phyloP scores from a whole-genome alignment of 2,888 invertebrate species.

The Mythimna lalbum region DNA sequence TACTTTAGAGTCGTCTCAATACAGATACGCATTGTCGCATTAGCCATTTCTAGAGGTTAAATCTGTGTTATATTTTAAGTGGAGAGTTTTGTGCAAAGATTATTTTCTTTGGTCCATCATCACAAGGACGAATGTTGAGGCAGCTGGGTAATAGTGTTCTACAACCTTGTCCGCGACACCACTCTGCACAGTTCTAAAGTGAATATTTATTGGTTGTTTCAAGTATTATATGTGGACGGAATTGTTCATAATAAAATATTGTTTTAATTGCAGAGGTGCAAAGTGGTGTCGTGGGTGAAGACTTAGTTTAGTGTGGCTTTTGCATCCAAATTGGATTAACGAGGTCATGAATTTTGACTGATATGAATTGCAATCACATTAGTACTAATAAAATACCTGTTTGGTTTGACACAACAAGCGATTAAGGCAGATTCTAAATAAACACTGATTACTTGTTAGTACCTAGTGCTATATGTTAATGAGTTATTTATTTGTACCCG shows the following conservation, averaged over 20 bases:
- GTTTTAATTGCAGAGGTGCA: conserved; percentile 41
- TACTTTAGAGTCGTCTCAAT: conserved; percentile 77
- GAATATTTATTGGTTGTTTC: conserved; percentile 60
- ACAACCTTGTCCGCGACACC: conserved; percentile 29
- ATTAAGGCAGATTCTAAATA: conserved; percentile 40
- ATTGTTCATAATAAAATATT: conserved; percentile 45
- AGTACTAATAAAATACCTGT: conserved; percentile 52
- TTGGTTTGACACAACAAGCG: conserved; percentile 54
- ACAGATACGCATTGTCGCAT: conserved; percentile 70
- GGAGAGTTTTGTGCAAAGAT: conserved; percentile 66
- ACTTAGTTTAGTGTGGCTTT: conserved; percentile 51
- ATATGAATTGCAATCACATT: conserved; percentile 64
- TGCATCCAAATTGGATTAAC: conserved; percentile 54
- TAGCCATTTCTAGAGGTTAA: conserved; percentile 83
- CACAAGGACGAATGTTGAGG: conserved; percentile 68
- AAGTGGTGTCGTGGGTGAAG: conserved; percentile 48
- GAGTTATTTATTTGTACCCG: conserved; percentile 32
- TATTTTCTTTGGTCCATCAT: conserved; percentile 67
- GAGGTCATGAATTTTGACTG: conserved; percentile 58
- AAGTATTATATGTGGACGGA: conserved; percentile 50
- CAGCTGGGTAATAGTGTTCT: conserved; percentile 66
- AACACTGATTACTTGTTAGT: conserved; percentile 45
- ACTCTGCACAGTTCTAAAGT: conserved; percentile 40
- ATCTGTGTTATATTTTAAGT: conserved; percentile 79
- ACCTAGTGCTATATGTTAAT: conserved; percentile 45